Percentiles rank a stretch among this genome's conserved stretches.
Evolutionary conservation across 2,888 invertebrate genomes (phyloP).

Genomic region (Nesidiocoris tenuis): DNA sequence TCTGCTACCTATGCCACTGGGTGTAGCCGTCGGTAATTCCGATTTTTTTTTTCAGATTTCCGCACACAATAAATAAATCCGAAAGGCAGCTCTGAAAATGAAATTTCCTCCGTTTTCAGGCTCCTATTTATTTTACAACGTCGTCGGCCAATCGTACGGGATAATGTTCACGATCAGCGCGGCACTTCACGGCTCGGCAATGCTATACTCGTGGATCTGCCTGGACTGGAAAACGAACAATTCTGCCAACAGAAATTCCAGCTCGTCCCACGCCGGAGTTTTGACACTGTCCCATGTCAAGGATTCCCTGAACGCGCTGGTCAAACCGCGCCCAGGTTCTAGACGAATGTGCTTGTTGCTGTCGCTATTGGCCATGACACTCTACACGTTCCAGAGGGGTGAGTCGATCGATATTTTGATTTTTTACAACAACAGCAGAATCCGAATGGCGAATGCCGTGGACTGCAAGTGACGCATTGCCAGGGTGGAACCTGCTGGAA

Average conservation of each 20-base stretch:
- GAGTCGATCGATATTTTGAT: conserved; percentile 22
- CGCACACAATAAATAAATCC: background rate
- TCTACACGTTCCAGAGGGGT: conserved; percentile 78
- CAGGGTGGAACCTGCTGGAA: too few relatives aligned
- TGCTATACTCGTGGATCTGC: conserved; percentile 61
- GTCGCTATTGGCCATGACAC: conserved; percentile 70
- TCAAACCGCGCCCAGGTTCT: conserved; percentile 61
- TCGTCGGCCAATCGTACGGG: conserved; percentile 66
- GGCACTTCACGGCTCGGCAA: conserved; percentile 61
- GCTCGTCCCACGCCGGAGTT: background rate
- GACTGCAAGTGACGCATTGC: too few relatives aligned
- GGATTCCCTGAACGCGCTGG: conserved; percentile 64
- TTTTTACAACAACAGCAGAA: background rate
- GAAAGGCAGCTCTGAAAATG: too few relatives aligned
- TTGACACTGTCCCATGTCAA: conserved; percentile 54
- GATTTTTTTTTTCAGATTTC: background rate
- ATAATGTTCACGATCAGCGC: conserved; percentile 74
- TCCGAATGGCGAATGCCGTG: too few relatives aligned
- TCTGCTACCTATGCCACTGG: conserved; percentile 78
- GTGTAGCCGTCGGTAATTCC: conserved; percentile 67
- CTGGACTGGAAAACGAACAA: conserved; percentile 38
- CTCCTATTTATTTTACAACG: conserved; percentile 63
- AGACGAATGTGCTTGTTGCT: conserved; percentile 66
- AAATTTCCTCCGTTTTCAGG: conserved; percentile 60
- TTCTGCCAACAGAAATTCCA: background rate